These are phyloP conservation scores for Lycodopsis pacificus DNA, from an alignment of 2,797 vertebrate species.

Conservation along the genomic window DNA sequence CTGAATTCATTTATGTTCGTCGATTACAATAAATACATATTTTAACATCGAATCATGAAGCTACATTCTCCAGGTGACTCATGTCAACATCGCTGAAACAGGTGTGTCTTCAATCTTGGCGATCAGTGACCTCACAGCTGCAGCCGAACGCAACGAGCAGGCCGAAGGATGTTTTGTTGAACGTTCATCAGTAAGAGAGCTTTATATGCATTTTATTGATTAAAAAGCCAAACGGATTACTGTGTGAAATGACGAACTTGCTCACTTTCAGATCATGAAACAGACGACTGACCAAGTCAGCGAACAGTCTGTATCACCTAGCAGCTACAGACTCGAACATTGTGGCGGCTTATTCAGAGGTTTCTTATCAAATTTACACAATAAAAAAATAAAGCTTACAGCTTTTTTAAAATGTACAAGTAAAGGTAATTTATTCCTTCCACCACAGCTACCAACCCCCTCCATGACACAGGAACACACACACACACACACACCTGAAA, in stretches of 20 bases:
- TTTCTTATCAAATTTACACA: background rate
- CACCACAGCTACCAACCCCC: background rate
- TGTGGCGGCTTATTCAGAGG: background rate
- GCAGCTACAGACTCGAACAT: background rate
- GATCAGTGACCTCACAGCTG: background rate
- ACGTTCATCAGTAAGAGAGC: background rate
- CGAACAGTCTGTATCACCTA: background rate
- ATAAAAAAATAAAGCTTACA: background rate
- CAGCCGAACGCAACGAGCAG: background rate
- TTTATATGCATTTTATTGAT: background rate
- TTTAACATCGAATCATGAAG: background rate
- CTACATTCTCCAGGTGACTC: background rate
- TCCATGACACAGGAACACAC: background rate
- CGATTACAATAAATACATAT: background rate
- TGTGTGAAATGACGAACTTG: background rate
- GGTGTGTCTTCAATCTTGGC: background rate
- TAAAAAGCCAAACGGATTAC: background rate
- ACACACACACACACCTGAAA: slow-evolving; percentile 29
- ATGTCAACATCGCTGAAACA: background rate
- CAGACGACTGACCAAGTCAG: no score
- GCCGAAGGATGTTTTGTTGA: background rate
- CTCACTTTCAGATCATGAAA: background rate
- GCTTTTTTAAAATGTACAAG: background rate
- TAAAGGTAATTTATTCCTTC: background rate
- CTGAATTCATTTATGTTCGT: background rate